Conservation (phyloP, 2,888 invertebrate species). For the Drosophila falleni region DNA sequence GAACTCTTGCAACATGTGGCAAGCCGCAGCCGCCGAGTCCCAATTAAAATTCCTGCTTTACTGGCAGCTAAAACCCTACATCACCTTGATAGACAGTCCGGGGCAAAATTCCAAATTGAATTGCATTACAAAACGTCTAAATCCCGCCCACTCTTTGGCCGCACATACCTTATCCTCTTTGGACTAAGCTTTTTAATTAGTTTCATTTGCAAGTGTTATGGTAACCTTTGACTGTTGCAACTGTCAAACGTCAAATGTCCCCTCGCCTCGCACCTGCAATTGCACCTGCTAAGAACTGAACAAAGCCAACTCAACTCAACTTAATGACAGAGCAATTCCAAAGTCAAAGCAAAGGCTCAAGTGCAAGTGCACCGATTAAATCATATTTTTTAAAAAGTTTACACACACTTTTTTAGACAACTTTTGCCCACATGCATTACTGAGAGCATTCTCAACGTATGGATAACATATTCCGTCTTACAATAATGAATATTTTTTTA, state of each 20-base stretch:
- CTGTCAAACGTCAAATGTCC: background rate
- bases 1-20: slow-evolving; percentile 1
- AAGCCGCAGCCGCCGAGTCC: background rate
- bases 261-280: background rate
- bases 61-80: slow-evolving; percentile 1
- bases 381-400: background rate
- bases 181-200: slow-evolving; percentile 23
- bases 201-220: slow-evolving; percentile 7
- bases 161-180: background rate
- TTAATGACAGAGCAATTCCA: background rate
- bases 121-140: background rate
- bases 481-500: no score
- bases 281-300: background rate
- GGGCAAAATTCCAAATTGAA: slow-evolving; percentile 5
- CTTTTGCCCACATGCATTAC: background rate
- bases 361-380: background rate
- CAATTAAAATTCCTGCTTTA: slow-evolving; percentile 14
- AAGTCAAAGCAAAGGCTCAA: background rate
- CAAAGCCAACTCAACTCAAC: background rate
- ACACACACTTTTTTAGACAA: background rate
- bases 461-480: no score
- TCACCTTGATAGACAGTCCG: background rate
- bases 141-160: background rate
- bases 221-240: background rate
- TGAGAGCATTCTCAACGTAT: background rate